Conservation (phyloP, 2,888 invertebrate genomes). For the Himalopsyche anomala region DNA sequence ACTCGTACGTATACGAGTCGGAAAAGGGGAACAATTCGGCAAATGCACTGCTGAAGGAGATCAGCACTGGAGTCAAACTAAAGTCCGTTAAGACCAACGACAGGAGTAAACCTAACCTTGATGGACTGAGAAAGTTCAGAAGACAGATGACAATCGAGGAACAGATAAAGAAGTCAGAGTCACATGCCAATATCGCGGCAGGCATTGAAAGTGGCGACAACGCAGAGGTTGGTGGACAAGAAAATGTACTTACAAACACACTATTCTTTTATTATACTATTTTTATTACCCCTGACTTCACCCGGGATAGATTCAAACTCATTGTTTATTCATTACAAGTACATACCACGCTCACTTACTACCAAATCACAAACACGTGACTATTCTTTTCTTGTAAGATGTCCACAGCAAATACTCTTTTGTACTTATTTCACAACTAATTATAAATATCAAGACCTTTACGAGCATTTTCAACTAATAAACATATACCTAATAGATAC, state of each 20-base stretch:
- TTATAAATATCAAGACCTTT: too few species aligned
- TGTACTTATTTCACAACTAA: too few species aligned
- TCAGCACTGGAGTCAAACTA: slow-evolving; percentile 85
- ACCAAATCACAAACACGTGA: too few species aligned
- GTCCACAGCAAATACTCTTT: too few species aligned
- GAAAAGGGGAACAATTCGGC: slow-evolving; percentile 88
- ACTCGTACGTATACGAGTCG: slow-evolving; percentile 91
- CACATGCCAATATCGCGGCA: slow-evolving; percentile 79
- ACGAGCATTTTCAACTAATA: too few species aligned
- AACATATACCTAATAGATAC: too few species aligned
- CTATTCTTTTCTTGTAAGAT: too few species aligned
- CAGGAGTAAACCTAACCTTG: slow-evolving; percentile 89
- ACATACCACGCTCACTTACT: too few species aligned
- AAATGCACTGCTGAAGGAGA: slow-evolving; percentile 88
- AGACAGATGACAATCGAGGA: slow-evolving; percentile 94
- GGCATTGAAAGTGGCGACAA: slow-evolving; percentile 71
- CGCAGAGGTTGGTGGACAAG: slow-evolving; percentile 12
- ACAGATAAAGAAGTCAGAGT: slow-evolving; percentile 89
- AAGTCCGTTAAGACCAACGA: slow-evolving; percentile 89
- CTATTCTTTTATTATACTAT: not conserved
- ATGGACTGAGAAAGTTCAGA: slow-evolving; percentile 90
- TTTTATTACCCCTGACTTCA: too few species aligned
- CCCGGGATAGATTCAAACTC: too few species aligned
- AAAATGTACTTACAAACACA: not conserved
- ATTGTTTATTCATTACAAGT: too few species aligned